A percentile compares a stretch with the other conserved stretches of the same genome.
phyloP scores from a whole-genome alignment of 2,888 invertebrate genomes.

The Lasioglossum malachurum region DNA sequence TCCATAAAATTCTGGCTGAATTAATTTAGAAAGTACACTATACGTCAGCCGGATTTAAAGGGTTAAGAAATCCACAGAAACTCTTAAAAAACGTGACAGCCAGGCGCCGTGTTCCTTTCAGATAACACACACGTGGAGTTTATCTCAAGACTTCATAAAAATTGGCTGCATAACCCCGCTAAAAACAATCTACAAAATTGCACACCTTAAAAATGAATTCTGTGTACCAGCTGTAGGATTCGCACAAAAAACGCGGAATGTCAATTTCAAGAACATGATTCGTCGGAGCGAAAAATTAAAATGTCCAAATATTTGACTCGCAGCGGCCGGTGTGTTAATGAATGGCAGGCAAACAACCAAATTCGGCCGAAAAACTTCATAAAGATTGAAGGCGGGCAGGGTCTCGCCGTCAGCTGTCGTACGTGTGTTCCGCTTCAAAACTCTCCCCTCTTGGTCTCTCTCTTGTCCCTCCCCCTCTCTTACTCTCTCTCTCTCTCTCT shows the following conservation, averaged over 20 bases:
- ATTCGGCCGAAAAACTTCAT: neutral
- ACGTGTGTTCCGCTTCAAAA: conserved; percentile 56
- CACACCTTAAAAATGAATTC: neutral
- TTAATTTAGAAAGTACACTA: neutral
- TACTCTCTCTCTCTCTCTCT: conserved; percentile 9
- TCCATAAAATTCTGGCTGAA: neutral
- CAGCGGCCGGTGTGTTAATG: neutral
- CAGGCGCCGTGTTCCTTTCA: neutral
- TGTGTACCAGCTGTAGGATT: neutral
- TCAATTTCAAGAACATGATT: neutral
- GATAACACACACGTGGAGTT: too few species aligned
- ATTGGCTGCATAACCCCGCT: neutral
- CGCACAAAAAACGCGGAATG: neutral
- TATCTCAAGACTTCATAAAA: too few species aligned
- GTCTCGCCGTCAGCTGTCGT: conserved; percentile 57
- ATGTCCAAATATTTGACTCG: neutral
- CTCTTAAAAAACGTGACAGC: neutral
- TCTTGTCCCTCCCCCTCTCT: neutral
- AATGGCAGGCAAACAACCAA: neutral
- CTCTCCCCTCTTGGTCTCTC: conserved; percentile 11
- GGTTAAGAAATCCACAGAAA: neutral
- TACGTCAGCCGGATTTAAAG: neutral
- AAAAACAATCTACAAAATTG: neutral
- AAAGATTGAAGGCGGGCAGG: neutral
- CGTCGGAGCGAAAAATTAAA: neutral